Evolutionary conservation across 2,797 vertebrate species (phyloP).

Genomic region (Macropus fuliginosus): DNA sequence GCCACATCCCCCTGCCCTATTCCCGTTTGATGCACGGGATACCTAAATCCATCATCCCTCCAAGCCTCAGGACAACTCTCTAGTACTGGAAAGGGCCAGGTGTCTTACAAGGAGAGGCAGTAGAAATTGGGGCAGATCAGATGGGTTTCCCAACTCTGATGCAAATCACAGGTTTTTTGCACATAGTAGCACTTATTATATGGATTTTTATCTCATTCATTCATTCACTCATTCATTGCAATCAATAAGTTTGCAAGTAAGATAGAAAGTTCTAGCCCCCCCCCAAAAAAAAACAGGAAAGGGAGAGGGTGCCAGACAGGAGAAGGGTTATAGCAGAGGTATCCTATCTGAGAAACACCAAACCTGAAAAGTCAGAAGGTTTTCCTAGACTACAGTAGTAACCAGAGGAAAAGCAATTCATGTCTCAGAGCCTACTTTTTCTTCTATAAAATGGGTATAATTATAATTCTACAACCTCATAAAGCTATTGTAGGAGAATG

Average conservation of each 20-base stretch:
- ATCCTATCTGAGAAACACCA: background rate
- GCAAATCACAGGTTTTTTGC: background rate
- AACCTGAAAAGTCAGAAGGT: background rate
- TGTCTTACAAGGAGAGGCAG: background rate
- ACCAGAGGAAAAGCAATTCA: background rate
- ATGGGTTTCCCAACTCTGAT: background rate
- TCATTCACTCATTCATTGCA: background rate
- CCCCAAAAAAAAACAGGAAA: background rate
- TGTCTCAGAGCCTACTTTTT: background rate
- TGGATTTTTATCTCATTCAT: background rate
- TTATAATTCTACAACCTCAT: background rate
- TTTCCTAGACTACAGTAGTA: background rate
- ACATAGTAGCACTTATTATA: background rate
- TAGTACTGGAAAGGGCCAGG: background rate
- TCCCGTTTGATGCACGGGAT: background rate
- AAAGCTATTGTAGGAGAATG: background rate
- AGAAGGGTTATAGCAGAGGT: background rate
- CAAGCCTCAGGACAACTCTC: background rate
- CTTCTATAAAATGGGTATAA: background rate
- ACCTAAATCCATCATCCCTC: background rate
- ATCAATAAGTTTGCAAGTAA: background rate
- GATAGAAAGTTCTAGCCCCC: background rate
- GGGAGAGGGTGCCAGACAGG: background rate
- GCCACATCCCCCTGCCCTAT: background rate
- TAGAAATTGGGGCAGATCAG: background rate